These are phyloP conservation scores for Halotydeus destructor DNA, from an alignment of 1,140 invertebrate species.

Conservation along the genomic window DNA sequence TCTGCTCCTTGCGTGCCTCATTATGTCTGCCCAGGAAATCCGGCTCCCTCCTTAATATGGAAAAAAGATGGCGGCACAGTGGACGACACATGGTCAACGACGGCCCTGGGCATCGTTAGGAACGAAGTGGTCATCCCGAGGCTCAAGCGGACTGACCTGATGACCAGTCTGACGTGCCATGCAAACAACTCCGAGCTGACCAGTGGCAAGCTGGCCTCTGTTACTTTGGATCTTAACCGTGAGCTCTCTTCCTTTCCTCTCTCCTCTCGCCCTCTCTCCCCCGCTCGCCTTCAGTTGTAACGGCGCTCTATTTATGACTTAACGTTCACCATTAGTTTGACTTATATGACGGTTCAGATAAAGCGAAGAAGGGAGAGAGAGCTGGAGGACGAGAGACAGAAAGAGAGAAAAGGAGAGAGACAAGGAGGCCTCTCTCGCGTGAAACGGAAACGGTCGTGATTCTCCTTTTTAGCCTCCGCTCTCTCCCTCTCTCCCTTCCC, in stretches of 20 bases:
- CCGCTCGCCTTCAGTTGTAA: background rate
- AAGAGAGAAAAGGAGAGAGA: no score
- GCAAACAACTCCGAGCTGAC: conserved; percentile 57
- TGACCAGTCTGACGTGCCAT: conserved; percentile 58
- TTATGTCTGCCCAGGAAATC: conserved; percentile 36
- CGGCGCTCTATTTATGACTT: no score
- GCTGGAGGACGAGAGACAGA: no score
- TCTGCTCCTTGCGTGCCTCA: no score
- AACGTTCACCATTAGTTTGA: no score
- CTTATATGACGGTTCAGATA: no score
- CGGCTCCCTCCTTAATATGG: conserved; percentile 55
- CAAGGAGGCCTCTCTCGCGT: no score
- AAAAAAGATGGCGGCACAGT: conserved; percentile 56
- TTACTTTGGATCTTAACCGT: conserved; percentile 57
- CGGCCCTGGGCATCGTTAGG: conserved; percentile 23
- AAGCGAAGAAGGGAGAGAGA: no score
- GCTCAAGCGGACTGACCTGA: conserved; percentile 50
- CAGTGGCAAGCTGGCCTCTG: conserved; percentile 44
- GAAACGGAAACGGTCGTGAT: no score
- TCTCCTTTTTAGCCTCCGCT: no score
- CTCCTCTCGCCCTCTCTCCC: background rate
- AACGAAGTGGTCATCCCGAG: conserved; percentile 43
- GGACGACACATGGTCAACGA: conserved; percentile 51
- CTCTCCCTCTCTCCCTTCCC: no score
- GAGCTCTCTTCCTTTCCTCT: conserved; percentile 28